Percentiles rank a stretch among this genome's conserved stretches.
Conservation (phyloP, 1,140 invertebrate species). For the Drosophila truncata region DNA sequence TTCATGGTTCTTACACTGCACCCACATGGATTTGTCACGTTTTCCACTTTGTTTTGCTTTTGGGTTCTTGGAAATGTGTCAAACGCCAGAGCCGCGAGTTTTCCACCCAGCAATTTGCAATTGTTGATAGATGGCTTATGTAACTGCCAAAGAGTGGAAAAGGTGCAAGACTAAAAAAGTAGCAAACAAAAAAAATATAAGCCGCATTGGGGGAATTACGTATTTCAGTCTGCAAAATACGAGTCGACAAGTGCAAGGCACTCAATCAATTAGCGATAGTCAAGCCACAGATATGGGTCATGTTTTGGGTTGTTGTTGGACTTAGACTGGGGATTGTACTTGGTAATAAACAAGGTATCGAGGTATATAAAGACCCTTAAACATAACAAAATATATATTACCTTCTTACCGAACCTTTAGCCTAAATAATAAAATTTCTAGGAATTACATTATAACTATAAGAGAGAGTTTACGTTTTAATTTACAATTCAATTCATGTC, state of each 20-base stretch:
- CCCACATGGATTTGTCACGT: slow-evolving; percentile 55
- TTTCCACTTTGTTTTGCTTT: slow-evolving; percentile 32
- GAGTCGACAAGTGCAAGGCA: slow-evolving; percentile 57
- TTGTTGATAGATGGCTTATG: slow-evolving; percentile 58
- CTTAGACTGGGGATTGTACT: slow-evolving; percentile 6
- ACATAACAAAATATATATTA: background rate
- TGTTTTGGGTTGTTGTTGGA: slow-evolving; percentile 17
- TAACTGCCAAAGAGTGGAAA: slow-evolving; percentile 49
- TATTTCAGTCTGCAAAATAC: slow-evolving; percentile 20
- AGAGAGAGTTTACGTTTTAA: background rate
- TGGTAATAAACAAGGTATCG: background rate
- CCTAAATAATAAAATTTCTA: background rate
- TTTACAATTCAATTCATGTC: slow-evolving; percentile 5
- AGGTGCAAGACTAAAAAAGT: slow-evolving; percentile 31
- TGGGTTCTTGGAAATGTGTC: slow-evolving; percentile 46
- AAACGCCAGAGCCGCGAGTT: slow-evolving; percentile 31
- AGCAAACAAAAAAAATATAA: slow-evolving; percentile 13
- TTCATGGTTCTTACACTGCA: slow-evolving; percentile 45
- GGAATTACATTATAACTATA: background rate
- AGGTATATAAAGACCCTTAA: too few species aligned
- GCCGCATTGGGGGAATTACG: slow-evolving; percentile 36
- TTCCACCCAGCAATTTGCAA: slow-evolving; percentile 42
- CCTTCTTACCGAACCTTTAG: background rate
- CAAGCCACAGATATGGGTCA: slow-evolving; percentile 10
- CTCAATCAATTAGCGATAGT: slow-evolving; percentile 66